Evolutionary conservation across 2,113 vertebrate genomes (phyloP).

Genomic region (Chaetodon trifascialis): DNA sequence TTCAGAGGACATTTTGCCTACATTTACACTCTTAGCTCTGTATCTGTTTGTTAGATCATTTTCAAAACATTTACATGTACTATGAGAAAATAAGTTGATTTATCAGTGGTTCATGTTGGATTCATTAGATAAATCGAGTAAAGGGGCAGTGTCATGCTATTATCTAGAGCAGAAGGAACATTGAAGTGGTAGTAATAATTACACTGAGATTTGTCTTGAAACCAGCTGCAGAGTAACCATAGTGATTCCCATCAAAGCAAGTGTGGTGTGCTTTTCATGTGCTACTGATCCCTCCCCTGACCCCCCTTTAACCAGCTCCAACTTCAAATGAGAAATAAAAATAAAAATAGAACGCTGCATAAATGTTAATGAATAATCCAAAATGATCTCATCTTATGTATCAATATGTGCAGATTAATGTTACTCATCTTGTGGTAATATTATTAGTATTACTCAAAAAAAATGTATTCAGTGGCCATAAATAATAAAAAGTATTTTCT

Average conservation of each 20-base stretch:
- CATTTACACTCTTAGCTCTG: neutral
- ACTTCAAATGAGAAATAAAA: neutral
- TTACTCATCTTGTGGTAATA: neutral
- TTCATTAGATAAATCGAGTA: neutral
- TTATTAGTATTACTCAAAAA: neutral
- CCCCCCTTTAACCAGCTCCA: neutral
- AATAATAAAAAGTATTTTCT: neutral
- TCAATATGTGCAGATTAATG: neutral
- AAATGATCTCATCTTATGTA: neutral
- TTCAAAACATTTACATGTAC: neutral
- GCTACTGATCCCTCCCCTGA: neutral
- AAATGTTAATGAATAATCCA: neutral
- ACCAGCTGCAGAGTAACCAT: neutral
- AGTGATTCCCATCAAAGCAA: conserved; percentile 24
- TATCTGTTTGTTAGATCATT: neutral
- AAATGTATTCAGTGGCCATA: too few relatives aligned
- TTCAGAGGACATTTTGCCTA: neutral
- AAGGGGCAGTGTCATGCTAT: neutral
- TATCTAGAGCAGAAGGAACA: neutral
- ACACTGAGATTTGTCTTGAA: neutral
- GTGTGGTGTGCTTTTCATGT: neutral
- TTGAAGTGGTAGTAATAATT: conserved; percentile 5
- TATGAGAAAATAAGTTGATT: neutral
- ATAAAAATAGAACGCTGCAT: too few relatives aligned
- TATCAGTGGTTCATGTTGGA: neutral